Conservation (phyloP, 2,888 invertebrate species). For the Cheilosia variabilis region DNA sequence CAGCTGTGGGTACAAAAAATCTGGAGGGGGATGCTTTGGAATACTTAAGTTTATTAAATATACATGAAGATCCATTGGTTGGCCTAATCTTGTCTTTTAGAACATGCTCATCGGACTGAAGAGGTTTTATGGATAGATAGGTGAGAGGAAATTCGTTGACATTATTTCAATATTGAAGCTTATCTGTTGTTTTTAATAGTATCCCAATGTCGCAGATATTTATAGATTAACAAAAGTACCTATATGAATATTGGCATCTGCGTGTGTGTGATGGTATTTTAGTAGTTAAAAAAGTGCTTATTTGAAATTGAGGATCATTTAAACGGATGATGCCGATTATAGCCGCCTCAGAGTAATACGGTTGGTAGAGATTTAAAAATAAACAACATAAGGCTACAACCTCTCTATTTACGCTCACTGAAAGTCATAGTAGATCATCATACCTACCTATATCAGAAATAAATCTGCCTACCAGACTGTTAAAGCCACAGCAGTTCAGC, state of each 20-base stretch:
- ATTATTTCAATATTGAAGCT: conserved; percentile 58
- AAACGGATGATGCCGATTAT: too few species aligned
- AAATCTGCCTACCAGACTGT: too few species aligned
- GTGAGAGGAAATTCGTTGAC: conserved; percentile 42
- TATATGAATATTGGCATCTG: too few species aligned
- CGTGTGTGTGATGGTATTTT: background rate
- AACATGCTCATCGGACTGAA: conserved; percentile 66
- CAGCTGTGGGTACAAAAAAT: background rate
- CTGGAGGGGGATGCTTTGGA: background rate
- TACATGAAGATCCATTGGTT: conserved; percentile 1
- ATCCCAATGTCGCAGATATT: conserved; percentile 4
- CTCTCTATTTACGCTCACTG: too few species aligned
- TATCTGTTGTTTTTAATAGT: conserved; percentile 56
- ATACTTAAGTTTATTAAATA: conserved; percentile 30
- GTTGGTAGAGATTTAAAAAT: too few species aligned
- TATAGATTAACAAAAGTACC: background rate
- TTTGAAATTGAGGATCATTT: background rate
- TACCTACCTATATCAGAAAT: too few species aligned
- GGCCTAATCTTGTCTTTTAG: conserved; percentile 50
- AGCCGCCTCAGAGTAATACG: too few species aligned
- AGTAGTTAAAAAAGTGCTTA: background rate
- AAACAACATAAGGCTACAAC: too few species aligned
- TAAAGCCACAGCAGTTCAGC: too few species aligned
- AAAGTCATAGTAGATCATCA: too few species aligned
- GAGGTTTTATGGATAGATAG: conserved; percentile 63